Evolutionary conservation across 2,797 vertebrate genomes (phyloP).

Genomic region (Gymnothorax reevesii): DNA sequence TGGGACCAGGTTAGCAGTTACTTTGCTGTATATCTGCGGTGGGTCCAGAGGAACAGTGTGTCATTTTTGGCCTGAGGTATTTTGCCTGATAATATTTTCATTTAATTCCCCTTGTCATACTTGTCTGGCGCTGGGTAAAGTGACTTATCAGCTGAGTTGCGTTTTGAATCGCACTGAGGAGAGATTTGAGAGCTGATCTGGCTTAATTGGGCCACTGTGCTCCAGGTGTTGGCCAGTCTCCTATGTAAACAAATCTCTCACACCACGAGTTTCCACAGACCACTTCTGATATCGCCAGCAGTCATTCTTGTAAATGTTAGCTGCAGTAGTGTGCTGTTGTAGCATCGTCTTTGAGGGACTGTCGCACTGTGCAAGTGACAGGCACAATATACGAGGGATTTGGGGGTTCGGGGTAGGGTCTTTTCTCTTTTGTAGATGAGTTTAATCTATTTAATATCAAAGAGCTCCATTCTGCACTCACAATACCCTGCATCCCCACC

Average conservation of each 20-base stretch:
- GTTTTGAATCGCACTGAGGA: not conserved
- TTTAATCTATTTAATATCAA: too few relatives aligned
- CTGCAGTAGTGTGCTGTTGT: not conserved
- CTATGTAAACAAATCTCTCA: conserved; percentile 1
- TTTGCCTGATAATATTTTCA: not conserved
- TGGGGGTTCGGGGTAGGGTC: too few relatives aligned
- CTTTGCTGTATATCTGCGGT: conserved; percentile 8
- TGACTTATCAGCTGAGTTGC: not conserved
- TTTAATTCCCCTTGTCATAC: not conserved
- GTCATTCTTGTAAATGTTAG: not conserved
- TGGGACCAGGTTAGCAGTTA: not conserved
- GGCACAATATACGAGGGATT: too few relatives aligned
- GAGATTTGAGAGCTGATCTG: not conserved
- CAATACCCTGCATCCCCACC: too few relatives aligned
- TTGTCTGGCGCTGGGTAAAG: not conserved
- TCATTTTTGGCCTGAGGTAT: conserved; percentile 13
- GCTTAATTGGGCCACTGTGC: conserved; percentile 9
- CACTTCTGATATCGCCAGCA: not conserved
- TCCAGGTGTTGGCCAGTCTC: not conserved
- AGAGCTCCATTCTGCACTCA: too few relatives aligned
- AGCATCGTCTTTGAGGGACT: not conserved
- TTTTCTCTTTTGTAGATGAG: too few relatives aligned
- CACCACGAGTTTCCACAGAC: not conserved
- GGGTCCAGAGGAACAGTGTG: not conserved
- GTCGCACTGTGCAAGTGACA: too few relatives aligned